Evolutionary conservation across 2,113 vertebrate species (phyloP).

Genomic region (Pteropus alecto): DNA sequence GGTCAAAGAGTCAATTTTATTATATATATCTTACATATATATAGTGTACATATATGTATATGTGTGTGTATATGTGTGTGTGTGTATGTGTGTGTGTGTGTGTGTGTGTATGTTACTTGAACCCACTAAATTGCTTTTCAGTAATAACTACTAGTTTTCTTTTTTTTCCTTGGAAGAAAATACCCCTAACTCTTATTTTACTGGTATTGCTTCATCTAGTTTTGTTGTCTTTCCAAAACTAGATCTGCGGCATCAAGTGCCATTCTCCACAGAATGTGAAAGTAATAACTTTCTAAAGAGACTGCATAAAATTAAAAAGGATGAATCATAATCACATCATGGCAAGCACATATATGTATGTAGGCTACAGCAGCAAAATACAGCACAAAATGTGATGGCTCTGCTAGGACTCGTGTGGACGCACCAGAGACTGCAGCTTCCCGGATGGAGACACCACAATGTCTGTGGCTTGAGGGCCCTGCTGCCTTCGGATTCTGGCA

Average conservation of each 20-base stretch:
- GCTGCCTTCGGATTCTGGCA: constrained; percentile 68
- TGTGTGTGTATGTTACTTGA: neutral
- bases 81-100: neutral
- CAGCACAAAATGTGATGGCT: neutral
- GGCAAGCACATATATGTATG: neutral
- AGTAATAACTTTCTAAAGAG: neutral
- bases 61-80: too few relatives aligned
- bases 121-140: constrained; percentile 12
- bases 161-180: neutral
- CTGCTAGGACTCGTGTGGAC: neutral
- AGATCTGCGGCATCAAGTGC: neutral
- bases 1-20: constrained; percentile 9
- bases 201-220: neutral
- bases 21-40: neutral
- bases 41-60: neutral
- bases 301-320: neutral
- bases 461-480: constrained; percentile 61
- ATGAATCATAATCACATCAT: neutral
- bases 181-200: neutral
- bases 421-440: neutral
- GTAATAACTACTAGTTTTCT: neutral
- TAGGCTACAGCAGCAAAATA: neutral
- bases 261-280: neutral
- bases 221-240: constrained; percentile 24
- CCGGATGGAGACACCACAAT: neutral